Conservation (phyloP, 2,797 vertebrate species). For the Gouania willdenowi region DNA sequence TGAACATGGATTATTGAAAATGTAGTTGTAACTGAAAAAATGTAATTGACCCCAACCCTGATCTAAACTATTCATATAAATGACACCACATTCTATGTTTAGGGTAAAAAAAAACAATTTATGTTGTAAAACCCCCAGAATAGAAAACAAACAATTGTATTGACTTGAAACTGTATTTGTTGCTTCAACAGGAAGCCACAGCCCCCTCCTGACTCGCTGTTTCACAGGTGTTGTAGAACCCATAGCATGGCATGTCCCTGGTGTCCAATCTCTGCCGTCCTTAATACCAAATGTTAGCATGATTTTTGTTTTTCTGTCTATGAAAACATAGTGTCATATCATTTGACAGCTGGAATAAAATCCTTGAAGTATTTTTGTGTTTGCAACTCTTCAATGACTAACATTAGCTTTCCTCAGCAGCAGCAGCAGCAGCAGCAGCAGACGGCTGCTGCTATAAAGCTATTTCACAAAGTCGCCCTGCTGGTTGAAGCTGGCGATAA, state of each 20-base stretch:
- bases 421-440: too few species aligned
- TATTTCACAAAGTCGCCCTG: background rate
- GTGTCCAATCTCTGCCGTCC: constrained; percentile 4
- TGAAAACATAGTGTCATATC: constrained; percentile 21
- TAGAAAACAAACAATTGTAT: too few species aligned
- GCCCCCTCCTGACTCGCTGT: constrained; percentile 33
- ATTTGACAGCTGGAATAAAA: constrained; percentile 12
- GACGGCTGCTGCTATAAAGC: too few species aligned
- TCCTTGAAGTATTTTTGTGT: background rate
- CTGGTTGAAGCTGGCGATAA: background rate
- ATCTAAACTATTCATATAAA: too few species aligned
- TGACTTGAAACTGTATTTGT: constrained; percentile 39
- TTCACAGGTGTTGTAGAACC: constrained; percentile 62
- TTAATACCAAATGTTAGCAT: constrained; percentile 3
- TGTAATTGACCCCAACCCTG: too few species aligned
- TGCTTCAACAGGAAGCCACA: constrained; percentile 62
- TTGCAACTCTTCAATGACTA: background rate
- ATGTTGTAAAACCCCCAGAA: too few species aligned
- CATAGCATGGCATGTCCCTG: constrained; percentile 45
- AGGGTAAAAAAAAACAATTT: too few species aligned
- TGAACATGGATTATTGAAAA: too few species aligned
- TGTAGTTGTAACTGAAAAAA: too few species aligned
- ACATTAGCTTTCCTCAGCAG: too few species aligned
- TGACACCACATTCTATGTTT: too few species aligned
- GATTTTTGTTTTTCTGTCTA: constrained; percentile 19